A percentile compares a stretch with the other conserved stretches of the same genome.
These are phyloP conservation scores for Cassiopea andromeda DNA, from an alignment of 30 jellyfish, hydroid and myxozoan species.

Conservation along the genomic window DNA sequence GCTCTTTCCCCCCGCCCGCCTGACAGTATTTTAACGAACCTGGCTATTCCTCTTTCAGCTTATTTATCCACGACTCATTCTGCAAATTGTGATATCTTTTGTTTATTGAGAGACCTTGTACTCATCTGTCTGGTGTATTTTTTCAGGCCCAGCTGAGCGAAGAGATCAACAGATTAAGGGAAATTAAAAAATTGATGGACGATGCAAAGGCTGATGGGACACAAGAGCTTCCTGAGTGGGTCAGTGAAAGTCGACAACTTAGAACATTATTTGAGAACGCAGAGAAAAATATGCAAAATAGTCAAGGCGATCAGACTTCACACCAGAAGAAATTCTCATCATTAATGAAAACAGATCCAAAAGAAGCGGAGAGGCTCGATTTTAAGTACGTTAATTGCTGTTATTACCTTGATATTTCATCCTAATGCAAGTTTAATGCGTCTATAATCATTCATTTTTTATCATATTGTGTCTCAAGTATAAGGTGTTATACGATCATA, in stretches of 20 bases:
- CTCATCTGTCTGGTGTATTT: too few relatives aligned
- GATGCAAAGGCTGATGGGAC: constrained; percentile 82
- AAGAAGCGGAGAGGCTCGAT: constrained; percentile 82
- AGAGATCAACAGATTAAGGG: constrained; percentile 91
- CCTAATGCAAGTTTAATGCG: too few relatives aligned
- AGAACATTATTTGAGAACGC: constrained; percentile 77
- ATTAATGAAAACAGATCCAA: constrained; percentile 86
- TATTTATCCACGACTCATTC: too few relatives aligned
- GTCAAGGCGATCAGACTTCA: constrained; percentile 33
- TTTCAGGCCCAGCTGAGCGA: constrained; percentile 85
- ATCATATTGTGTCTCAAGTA: too few relatives aligned
- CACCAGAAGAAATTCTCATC: constrained; percentile 70
- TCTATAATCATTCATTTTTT: too few relatives aligned
- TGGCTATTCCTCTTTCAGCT: too few relatives aligned
- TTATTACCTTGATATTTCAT: neutral
- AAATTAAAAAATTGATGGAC: constrained; percentile 75
- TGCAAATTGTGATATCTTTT: too few relatives aligned
- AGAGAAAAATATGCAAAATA: constrained; percentile 17
- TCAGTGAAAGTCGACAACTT: constrained; percentile 80
- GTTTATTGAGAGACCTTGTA: too few relatives aligned
- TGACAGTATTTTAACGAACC: too few relatives aligned
- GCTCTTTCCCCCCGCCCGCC: too few relatives aligned
- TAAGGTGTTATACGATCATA: too few relatives aligned
- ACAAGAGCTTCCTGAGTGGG: constrained; percentile 95
- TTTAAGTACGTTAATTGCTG: constrained; percentile 57